These are phyloP conservation scores for Montipora foliosa DNA, from an alignment of 64 coral and sea anemone species.

Conservation along the genomic window DNA sequence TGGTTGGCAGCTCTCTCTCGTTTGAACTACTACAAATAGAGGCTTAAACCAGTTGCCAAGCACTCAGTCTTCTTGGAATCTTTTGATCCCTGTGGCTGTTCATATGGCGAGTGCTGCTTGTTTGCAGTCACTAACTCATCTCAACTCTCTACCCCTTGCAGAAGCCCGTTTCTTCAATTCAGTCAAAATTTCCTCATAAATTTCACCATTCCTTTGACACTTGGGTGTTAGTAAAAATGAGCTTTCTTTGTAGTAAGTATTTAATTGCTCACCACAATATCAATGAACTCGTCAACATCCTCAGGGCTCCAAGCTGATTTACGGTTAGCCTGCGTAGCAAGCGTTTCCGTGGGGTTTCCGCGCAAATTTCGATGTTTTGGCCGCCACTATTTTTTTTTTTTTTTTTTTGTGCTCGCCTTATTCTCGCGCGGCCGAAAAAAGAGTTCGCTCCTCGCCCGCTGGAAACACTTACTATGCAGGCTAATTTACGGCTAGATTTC, in stretches of 20 bases:
- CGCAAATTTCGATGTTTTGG: too few species aligned
- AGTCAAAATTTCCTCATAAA: slow-evolving; percentile 52
- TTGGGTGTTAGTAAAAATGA: too few species aligned
- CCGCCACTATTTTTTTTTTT: too few species aligned
- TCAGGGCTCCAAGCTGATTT: slow-evolving; percentile 46
- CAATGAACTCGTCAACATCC: slow-evolving; percentile 37
- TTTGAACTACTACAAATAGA: slow-evolving; percentile 50
- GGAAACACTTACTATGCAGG: too few species aligned
- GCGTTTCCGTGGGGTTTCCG: too few species aligned
- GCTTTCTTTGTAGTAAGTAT: too few species aligned
- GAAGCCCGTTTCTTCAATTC: slow-evolving; percentile 33
- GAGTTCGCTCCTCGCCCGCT: too few species aligned
- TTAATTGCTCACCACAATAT: slow-evolving; percentile 39
- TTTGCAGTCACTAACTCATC: slow-evolving; percentile 39
- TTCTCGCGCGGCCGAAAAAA: too few species aligned
- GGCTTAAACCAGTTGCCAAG: slow-evolving; percentile 49
- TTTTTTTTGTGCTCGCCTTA: too few species aligned
- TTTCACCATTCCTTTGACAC: neutral
- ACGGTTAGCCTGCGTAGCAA: neutral
- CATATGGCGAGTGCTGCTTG: slow-evolving; percentile 50
- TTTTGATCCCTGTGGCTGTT: slow-evolving; percentile 50
- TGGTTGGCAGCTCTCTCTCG: slow-evolving; percentile 38
- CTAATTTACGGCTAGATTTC: slow-evolving; percentile 40
- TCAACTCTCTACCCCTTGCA: slow-evolving; percentile 30
- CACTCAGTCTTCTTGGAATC: slow-evolving; percentile 53